A percentile compares a stretch with the other conserved stretches of the same genome.
Conservation (phyloP, 2,888 invertebrate genomes). For the Mallateleia sp. region DNA sequence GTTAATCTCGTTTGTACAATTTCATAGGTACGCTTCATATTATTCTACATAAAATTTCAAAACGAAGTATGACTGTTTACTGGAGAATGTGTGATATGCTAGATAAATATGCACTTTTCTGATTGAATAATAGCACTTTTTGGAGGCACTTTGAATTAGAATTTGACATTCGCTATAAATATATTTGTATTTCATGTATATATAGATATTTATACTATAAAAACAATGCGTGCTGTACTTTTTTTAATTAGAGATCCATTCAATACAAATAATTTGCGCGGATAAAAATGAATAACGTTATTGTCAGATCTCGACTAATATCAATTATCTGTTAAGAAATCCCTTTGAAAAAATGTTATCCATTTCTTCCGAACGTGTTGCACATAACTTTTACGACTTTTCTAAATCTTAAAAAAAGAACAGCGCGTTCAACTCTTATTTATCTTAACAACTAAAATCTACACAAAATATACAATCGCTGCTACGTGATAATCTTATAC, state of each 20-base stretch:
- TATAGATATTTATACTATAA: conserved; percentile 58
- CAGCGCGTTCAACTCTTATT: conserved; percentile 61
- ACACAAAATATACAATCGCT: conserved; percentile 77
- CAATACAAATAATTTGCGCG: conserved; percentile 27
- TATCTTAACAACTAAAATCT: conserved; percentile 68
- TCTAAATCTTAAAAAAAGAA: conserved; percentile 58
- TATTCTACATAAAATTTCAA: conserved; percentile 45
- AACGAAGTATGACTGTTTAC: conserved; percentile 31
- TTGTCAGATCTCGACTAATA: conserved; percentile 51
- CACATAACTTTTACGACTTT: conserved; percentile 34
- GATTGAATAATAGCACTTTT: conserved; percentile 56
- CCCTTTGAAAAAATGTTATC: conserved; percentile 39
- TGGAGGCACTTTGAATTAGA: conserved; percentile 64
- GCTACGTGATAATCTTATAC: conserved; percentile 71
- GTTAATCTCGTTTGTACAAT: conserved; percentile 70
- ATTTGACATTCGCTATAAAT: conserved; percentile 57
- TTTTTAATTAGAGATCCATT: conserved; percentile 65
- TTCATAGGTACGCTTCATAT: conserved; percentile 49
- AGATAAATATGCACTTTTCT: conserved; percentile 50
- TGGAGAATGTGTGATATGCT: conserved; percentile 44
- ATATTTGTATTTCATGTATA: conserved; percentile 48
- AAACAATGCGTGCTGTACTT: conserved; percentile 63
- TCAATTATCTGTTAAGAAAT: conserved; percentile 22
- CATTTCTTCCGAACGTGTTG: conserved; percentile 43
- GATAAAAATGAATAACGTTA: conserved; percentile 52